A percentile compares a stretch with the other conserved stretches of the same genome.
phyloP scores from a whole-genome alignment of 2,888 invertebrate genomes.

The Lepidochrysops patricia region DNA sequence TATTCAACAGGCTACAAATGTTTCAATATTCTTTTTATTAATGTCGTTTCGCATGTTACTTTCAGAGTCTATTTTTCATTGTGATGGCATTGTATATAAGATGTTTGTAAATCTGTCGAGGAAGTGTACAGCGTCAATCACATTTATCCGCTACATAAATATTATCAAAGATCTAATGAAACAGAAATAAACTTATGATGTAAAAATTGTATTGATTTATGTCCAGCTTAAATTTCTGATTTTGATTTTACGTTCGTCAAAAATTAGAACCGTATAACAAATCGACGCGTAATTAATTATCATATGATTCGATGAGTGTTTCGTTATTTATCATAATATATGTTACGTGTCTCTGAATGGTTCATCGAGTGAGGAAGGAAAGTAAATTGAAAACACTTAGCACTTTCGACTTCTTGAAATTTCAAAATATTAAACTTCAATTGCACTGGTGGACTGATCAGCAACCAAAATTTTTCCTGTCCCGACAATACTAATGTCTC shows the following conservation, averaged over 20 bases:
- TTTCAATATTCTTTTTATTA: neutral
- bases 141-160: neutral
- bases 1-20: neutral
- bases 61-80: neutral
- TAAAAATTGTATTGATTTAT: neutral
- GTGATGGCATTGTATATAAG: neutral
- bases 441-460: too few species aligned
- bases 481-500: too few species aligned
- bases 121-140: slow-evolving; percentile 3
- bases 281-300: too few species aligned
- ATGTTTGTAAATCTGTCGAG: slow-evolving; percentile 3
- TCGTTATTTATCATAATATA: too few species aligned
- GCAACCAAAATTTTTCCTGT: too few species aligned
- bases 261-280: too few species aligned
- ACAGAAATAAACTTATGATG: neutral
- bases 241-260: neutral
- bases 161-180: neutral
- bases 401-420: too few species aligned
- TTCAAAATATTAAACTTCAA: too few species aligned
- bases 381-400: too few species aligned
- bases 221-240: neutral
- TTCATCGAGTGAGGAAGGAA: too few species aligned
- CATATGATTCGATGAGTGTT: too few species aligned
- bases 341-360: too few species aligned
- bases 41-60: neutral